These are phyloP conservation scores for Ladona fulva DNA, from an alignment of 1,140 invertebrate genomes.

Conservation along the genomic window DNA sequence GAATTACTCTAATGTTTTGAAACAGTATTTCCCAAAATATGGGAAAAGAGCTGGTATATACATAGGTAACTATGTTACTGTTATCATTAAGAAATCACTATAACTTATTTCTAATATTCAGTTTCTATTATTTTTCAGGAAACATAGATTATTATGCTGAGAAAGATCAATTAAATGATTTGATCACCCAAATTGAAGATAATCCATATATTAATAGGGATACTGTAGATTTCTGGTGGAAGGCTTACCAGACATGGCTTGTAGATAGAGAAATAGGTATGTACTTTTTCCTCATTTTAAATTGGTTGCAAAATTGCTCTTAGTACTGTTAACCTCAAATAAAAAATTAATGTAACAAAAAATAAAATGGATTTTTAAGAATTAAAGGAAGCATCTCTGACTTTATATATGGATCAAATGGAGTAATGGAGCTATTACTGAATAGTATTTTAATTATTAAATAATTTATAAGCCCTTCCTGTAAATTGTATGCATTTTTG, in stretches of 20 bases:
- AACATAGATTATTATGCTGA: slow-evolving; percentile 37
- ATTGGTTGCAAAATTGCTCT: background rate
- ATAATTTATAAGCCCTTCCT: no score
- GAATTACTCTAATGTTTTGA: slow-evolving; percentile 35
- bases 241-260: slow-evolving; percentile 32
- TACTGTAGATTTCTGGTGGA: slow-evolving; percentile 37
- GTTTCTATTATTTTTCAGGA: slow-evolving; percentile 18
- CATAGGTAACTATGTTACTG: slow-evolving; percentile 29
- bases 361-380: no score
- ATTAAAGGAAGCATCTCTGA: no score
- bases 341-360: no score
- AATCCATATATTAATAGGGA: slow-evolving; percentile 36
- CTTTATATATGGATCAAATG: no score
- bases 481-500: no score
- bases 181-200: slow-evolving; percentile 28
- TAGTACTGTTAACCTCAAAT: no score
- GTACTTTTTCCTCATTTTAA: slow-evolving; percentile 10
- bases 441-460: no score
- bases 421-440: no score
- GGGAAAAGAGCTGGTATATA: slow-evolving; percentile 43
- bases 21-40: slow-evolving; percentile 40
- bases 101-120: background rate
- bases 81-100: background rate
- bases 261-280: slow-evolving; percentile 28
- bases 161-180: slow-evolving; percentile 26